Evolutionary conservation across 2,888 invertebrate species (phyloP), one percentile per base, ranked within the genome.

Genomic region (Pyralis farinalis): DNA sequence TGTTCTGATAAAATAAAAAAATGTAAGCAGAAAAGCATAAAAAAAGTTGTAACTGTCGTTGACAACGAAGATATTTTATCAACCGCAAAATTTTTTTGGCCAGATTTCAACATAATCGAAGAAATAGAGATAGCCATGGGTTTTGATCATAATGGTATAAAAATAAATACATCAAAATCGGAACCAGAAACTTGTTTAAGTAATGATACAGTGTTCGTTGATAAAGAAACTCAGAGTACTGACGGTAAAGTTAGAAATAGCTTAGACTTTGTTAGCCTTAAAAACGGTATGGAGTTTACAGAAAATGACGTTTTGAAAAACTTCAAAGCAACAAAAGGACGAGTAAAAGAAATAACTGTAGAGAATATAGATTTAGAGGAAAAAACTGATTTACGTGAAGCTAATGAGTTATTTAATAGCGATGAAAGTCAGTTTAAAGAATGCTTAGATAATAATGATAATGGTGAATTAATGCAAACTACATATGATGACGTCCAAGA

Each of bases 21-120:
- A 27, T 8, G 46, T 46, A 46, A 66, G 47, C 31, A 46, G 27
- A 48, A 49, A 27, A 20, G 66, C 2, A 7, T 7, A 4, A 71
- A 82, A 47, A 71, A 47, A 40, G 85, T 86, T 0, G 46, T 86
- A 0, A 87, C 86, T 7, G 68, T 88, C 1, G 84, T 71, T 1
- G 87, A 88, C 46, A 49, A 43, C 12, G 87, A 85, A 60, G 87
- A 88, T 53, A 81, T 87, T 41, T 41, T 88, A 11, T 78, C 55
- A 34, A 87, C 87, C 1, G 69, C 86, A 7, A 39, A 55, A 5
- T 46, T 58, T 29, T 40, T 72, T 10, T 82, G 77, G 76, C 27
- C 37, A 1, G 50, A 54, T 27, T 34, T 8, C 10, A 12, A 48
- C 7, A 33, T 37, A n/a, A n/a, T 16, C 12, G 38, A 42, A 16